These are phyloP conservation scores for Balaenoptera acutorostrata DNA, from an alignment of 2,113 vertebrate species.

Conservation along the genomic window DNA sequence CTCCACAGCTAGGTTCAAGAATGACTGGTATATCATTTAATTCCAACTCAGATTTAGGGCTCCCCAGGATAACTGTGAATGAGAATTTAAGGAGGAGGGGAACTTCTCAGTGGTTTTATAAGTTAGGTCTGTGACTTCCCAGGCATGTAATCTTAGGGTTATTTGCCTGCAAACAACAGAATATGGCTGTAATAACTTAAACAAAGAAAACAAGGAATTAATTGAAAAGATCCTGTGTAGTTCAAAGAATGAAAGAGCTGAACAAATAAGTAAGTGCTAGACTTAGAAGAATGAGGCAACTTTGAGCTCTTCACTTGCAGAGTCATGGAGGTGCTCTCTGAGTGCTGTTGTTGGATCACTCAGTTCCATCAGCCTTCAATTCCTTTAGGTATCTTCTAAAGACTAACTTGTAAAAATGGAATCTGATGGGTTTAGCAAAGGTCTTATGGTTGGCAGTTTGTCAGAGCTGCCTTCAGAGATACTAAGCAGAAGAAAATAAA, in stretches of 20 bases:
- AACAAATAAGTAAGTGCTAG: background rate
- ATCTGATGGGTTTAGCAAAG: background rate
- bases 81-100: background rate
- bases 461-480: background rate
- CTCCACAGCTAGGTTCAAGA: background rate
- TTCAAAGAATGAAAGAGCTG: background rate
- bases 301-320: slow-evolving; percentile 3
- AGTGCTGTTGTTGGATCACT: background rate
- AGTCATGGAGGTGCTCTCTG: background rate
- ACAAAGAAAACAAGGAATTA: background rate
- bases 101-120: background rate
- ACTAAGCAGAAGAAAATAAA: background rate
- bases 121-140: background rate
- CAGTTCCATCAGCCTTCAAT: background rate
- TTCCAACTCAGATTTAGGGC: background rate
- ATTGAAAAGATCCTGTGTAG: background rate
- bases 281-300: background rate
- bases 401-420: background rate
- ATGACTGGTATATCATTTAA: background rate
- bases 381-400: background rate
- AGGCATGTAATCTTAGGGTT: background rate
- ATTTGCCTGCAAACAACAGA: background rate
- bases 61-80: background rate
- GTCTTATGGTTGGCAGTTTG: background rate
- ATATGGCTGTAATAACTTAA: background rate